Conservation (phyloP, 53 echinoderm and acorn worm species). For the Henricia sp. region DNA sequence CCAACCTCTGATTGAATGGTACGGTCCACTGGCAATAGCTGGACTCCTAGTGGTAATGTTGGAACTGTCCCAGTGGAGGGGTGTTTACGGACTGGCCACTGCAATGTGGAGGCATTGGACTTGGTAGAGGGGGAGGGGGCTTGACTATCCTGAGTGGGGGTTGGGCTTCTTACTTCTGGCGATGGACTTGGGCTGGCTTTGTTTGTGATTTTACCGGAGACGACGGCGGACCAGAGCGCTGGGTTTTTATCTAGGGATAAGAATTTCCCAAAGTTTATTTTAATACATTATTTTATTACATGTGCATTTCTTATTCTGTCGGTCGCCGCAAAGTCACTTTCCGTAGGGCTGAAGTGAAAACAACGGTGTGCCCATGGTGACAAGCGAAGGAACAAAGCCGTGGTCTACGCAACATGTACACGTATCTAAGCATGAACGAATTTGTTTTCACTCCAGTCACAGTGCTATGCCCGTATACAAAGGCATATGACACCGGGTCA, state of each 20-base stretch:
- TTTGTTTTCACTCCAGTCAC: no score
- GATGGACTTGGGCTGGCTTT: background rate
- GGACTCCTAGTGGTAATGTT: background rate
- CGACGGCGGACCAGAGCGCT: conserved; percentile 60
- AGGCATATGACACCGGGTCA: no score
- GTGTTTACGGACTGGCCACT: conserved; percentile 46
- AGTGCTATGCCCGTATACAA: no score
- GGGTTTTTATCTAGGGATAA: conserved; percentile 37
- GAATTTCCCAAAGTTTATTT: no score
- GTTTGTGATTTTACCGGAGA: conserved; percentile 35
- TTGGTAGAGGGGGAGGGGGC: conserved; percentile 12
- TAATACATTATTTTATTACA: no score
- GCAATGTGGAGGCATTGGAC: conserved; percentile 15
- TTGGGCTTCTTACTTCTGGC: background rate
- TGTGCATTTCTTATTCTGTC: no score
- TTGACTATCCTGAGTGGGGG: background rate
- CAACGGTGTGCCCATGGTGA: no score
- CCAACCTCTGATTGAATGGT: background rate
- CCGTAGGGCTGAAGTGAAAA: no score
- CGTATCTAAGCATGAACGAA: no score
- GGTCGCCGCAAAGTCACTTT: no score
- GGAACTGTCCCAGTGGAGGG: conserved; percentile 27
- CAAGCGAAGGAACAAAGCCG: no score
- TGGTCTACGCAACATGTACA: no score
- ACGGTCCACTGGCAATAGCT: background rate